A percentile compares a stretch with the other conserved stretches of the same genome.
phyloP scores from a whole-genome alignment of 2,113 vertebrate species.

The Pogonocichla stellata region DNA sequence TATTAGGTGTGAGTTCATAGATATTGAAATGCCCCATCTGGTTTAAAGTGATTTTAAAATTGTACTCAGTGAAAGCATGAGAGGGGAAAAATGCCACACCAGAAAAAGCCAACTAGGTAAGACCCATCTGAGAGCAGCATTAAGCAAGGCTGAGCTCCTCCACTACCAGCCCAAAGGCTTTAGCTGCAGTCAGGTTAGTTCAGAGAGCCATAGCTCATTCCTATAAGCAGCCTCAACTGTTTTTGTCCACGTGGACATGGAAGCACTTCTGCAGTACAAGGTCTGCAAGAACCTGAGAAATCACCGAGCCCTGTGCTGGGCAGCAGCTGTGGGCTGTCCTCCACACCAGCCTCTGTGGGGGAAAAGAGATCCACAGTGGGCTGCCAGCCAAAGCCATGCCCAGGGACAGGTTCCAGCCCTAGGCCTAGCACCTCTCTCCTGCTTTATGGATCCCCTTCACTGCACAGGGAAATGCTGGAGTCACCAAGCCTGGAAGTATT shows the following conservation, averaged over 20 bases:
- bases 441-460: background rate
- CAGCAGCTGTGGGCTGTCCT: background rate
- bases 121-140: background rate
- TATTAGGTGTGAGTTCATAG: background rate
- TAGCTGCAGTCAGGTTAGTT: background rate
- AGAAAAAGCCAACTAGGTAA: background rate
- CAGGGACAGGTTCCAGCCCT: background rate
- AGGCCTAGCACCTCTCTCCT: background rate
- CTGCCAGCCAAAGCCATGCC: background rate
- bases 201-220: background rate
- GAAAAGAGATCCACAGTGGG: background rate
- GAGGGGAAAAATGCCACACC: background rate
- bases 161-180: background rate
- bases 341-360: fast-evolving
- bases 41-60: background rate
- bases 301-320: background rate
- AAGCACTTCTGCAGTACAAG: background rate
- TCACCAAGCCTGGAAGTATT: background rate
- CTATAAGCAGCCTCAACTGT: background rate
- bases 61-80: background rate
- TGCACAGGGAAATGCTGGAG: background rate
- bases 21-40: background rate
- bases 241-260: fast-evolving
- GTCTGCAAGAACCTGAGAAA: background rate
- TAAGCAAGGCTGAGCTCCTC: background rate